Percentiles rank a stretch among this genome's conserved stretches.
Conservation (phyloP, 2,113 vertebrate species). For the Aegotheles bennettii region DNA sequence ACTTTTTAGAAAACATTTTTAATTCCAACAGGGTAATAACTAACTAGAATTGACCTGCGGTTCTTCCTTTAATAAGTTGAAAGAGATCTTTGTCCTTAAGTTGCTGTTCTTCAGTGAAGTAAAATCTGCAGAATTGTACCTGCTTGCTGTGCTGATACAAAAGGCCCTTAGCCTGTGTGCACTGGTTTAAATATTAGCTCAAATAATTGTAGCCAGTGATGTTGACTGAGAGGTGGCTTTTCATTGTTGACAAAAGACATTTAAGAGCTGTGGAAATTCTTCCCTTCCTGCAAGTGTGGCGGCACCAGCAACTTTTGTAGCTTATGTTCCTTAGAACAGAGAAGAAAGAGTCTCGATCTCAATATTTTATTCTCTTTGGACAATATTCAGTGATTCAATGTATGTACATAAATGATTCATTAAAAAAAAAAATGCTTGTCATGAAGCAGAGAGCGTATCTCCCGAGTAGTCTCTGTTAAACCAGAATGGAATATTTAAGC, state of each 20-base stretch:
- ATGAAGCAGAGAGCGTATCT: background rate
- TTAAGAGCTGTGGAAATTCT: background rate
- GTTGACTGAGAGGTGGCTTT: conserved; percentile 14
- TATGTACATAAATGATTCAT: background rate
- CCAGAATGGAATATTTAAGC: background rate
- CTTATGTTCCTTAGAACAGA: background rate
- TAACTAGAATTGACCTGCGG: background rate
- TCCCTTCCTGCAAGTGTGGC: background rate
- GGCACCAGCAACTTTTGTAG: background rate
- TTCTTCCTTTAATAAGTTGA: background rate
- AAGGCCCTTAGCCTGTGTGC: background rate
- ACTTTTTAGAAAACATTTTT: background rate
- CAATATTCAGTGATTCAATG: background rate
- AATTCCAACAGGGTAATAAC: background rate
- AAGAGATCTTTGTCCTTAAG: background rate
- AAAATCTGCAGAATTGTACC: background rate
- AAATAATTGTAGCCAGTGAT: background rate
- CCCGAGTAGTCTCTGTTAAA: background rate
- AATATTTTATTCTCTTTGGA: background rate
- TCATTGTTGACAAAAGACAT: background rate
- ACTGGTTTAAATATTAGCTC: conserved; percentile 24
- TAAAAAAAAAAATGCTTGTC: background rate
- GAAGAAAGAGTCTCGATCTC: background rate
- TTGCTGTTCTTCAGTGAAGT: background rate
- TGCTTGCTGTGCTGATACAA: background rate